A percentile compares a stretch with the other conserved stretches of the same genome.
Evolutionary conservation across 2,797 vertebrate species (phyloP).

Genomic region (Lutjanus argentimaculatus): DNA sequence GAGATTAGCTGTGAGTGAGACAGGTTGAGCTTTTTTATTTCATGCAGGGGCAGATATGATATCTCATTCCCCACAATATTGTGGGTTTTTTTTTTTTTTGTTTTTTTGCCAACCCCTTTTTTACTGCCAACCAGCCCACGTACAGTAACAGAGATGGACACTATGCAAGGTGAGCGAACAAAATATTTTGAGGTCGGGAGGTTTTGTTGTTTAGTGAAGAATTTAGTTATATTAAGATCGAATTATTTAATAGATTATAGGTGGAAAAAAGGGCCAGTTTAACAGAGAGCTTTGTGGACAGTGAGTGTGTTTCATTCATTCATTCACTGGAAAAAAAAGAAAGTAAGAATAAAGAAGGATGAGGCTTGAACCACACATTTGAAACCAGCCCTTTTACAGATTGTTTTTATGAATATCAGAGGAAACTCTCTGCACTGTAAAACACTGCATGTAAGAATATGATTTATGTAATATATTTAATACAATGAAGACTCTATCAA

Average conservation of each 20-base stretch:
- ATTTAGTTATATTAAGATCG: slow-evolving; percentile 37
- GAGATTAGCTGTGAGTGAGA: slow-evolving; percentile 42
- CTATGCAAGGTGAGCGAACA: slow-evolving; percentile 68
- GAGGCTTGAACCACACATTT: slow-evolving; percentile 19
- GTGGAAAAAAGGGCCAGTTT: not conserved
- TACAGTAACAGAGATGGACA: slow-evolving; percentile 46
- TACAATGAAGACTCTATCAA: slow-evolving; percentile 32
- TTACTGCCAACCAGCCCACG: slow-evolving; percentile 28
- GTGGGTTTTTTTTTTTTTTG: not conserved
- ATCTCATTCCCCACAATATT: slow-evolving; percentile 21
- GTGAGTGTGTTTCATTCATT: slow-evolving; percentile 19
- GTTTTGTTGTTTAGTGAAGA: slow-evolving; percentile 31
- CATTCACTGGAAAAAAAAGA: not conserved
- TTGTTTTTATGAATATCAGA: slow-evolving; percentile 49
- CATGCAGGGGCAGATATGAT: not conserved
- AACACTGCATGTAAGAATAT: slow-evolving; percentile 60
- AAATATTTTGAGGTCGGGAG: slow-evolving; percentile 13
- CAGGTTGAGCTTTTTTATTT: slow-evolving; percentile 25
- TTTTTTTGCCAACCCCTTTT: slow-evolving; percentile 1
- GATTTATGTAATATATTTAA: slow-evolving; percentile 67
- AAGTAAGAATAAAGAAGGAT: slow-evolving; percentile 1
- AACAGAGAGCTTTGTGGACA: not conserved
- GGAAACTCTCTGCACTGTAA: slow-evolving; percentile 35
- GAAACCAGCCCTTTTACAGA: slow-evolving; percentile 61
- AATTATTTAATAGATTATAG: slow-evolving; percentile 53